A percentile compares a stretch with the other conserved stretches of the same genome.
Conservation (phyloP, 2,797 vertebrate genomes). For the Adelosebastes latens region DNA sequence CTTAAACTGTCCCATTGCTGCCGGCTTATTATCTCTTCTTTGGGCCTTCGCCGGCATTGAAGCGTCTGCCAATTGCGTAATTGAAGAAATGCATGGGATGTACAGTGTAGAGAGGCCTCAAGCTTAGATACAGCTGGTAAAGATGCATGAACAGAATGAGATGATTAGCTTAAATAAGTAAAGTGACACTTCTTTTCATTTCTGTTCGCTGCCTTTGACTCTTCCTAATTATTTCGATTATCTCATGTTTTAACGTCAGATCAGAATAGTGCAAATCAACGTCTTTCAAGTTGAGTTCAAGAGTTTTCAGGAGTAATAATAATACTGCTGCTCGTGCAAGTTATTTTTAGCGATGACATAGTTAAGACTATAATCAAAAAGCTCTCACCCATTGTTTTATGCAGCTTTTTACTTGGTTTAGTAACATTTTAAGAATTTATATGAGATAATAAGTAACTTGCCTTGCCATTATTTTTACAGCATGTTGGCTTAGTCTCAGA, state of each 20-base stretch:
- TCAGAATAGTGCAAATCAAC: not conserved
- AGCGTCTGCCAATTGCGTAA: slow-evolving; percentile 18
- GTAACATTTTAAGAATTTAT: slow-evolving; percentile 4
- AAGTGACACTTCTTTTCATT: not conserved
- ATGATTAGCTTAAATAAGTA: not conserved
- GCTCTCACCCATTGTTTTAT: slow-evolving; percentile 12
- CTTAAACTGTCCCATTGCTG: slow-evolving; percentile 30
- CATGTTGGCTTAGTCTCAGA: slow-evolving; percentile 22
- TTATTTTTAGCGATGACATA: slow-evolving; percentile 7
- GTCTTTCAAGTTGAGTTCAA: not conserved
- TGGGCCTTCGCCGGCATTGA: not conserved
- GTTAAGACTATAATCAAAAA: not conserved
- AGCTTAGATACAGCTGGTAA: slow-evolving; percentile 5
- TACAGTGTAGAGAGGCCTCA: not conserved
- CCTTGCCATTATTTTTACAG: slow-evolving; percentile 16
- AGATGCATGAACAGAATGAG: not conserved
- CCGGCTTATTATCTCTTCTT: slow-evolving; percentile 39
- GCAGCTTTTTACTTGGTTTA: slow-evolving; percentile 12
- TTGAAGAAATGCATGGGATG: slow-evolving; percentile 36
- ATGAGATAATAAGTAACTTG: slow-evolving; percentile 4
- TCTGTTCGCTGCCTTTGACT: not conserved
- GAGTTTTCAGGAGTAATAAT: not conserved
- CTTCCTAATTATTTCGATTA: not conserved
- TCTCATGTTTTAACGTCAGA: not conserved
- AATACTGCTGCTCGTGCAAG: not conserved